phyloP scores from a whole-genome alignment of 2,888 invertebrate species.

The Meiosimyza decipiens region DNA sequence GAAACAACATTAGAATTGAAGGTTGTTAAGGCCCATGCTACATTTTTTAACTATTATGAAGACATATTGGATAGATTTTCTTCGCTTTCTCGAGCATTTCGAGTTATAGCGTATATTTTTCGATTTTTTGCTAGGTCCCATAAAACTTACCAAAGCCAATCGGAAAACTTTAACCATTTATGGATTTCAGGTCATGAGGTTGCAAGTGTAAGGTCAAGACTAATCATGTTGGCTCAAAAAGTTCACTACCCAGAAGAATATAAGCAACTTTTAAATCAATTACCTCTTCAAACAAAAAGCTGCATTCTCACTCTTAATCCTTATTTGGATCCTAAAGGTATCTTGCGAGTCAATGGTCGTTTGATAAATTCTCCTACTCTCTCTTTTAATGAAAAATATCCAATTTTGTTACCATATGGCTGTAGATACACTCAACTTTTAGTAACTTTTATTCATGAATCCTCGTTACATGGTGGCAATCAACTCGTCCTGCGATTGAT shows the following conservation, averaged over 20 bases:
- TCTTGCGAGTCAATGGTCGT: conserved; percentile 30
- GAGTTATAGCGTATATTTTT: conserved; percentile 30
- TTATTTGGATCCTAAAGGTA: conserved; percentile 17
- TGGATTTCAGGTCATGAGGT: neutral
- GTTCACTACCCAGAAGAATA: neutral
- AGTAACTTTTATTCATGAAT: conserved; percentile 23
- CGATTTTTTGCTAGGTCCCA: neutral
- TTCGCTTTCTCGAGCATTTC: conserved; percentile 19
- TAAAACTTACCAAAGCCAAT: neutral
- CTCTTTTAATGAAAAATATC: conserved; percentile 21
- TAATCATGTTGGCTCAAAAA: neutral
- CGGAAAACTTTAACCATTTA: neutral
- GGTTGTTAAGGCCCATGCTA: neutral
- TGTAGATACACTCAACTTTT: conserved; percentile 2
- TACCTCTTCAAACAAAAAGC: conserved; percentile 15
- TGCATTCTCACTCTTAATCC: conserved; percentile 24
- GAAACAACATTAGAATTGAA: conserved; percentile 24
- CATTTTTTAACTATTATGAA: conserved; percentile 8
- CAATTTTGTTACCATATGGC: conserved; percentile 28
- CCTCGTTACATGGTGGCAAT: conserved; percentile 26
- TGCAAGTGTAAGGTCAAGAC: neutral
- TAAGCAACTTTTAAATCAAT: neutral
- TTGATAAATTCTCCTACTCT: neutral
- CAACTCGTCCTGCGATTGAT: conserved; percentile 17
- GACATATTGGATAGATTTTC: conserved; percentile 1